A percentile compares a stretch with the other conserved stretches of the same genome.
These are phyloP conservation scores for Amphimedon queenslandica DNA, from an alignment of 37 sponge, comb jelly and placozoan species.

Conservation along the genomic window DNA sequence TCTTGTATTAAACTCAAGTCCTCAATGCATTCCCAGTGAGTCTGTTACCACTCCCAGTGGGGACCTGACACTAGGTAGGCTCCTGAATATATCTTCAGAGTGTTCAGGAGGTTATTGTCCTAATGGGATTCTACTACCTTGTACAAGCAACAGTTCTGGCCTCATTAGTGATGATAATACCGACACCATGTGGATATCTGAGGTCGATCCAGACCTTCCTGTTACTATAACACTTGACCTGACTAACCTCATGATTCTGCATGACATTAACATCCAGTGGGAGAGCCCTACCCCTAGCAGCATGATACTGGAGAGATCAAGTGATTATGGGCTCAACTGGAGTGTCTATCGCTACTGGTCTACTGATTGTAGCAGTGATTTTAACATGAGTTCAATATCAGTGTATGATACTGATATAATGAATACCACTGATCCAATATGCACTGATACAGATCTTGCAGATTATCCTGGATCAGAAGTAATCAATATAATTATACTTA, in stretches of 20 bases:
- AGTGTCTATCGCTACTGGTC: slow-evolving; percentile 55
- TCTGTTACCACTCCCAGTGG: slow-evolving; percentile 32
- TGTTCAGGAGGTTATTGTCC: slow-evolving; percentile 1
- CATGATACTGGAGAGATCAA: slow-evolving; percentile 60
- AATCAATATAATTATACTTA: not conserved
- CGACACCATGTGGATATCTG: slow-evolving; percentile 42
- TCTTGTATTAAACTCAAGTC: no score
- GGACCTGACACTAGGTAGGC: slow-evolving; percentile 42
- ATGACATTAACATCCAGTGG: slow-evolving; percentile 36
- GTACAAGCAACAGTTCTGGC: not conserved
- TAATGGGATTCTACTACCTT: not conserved
- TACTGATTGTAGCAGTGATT: slow-evolving; percentile 24
- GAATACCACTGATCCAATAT: not conserved
- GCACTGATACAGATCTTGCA: not conserved
- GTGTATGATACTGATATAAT: no score
- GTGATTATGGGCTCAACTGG: slow-evolving; percentile 64
- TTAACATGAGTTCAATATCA: no score
- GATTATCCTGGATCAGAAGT: not conserved
- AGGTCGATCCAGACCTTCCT: not conserved
- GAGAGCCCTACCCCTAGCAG: slow-evolving; percentile 33
- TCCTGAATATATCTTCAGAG: slow-evolving; percentile 10
- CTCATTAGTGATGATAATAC: slow-evolving; percentile 46
- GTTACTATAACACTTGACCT: slow-evolving; percentile 41
- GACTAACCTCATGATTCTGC: slow-evolving; percentile 47
- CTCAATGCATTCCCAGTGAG: not conserved